Evolutionary conservation across 30 jellyfish, hydroid and myxozoan species (phyloP).

Genomic region (Cassiopea xamachana): DNA sequence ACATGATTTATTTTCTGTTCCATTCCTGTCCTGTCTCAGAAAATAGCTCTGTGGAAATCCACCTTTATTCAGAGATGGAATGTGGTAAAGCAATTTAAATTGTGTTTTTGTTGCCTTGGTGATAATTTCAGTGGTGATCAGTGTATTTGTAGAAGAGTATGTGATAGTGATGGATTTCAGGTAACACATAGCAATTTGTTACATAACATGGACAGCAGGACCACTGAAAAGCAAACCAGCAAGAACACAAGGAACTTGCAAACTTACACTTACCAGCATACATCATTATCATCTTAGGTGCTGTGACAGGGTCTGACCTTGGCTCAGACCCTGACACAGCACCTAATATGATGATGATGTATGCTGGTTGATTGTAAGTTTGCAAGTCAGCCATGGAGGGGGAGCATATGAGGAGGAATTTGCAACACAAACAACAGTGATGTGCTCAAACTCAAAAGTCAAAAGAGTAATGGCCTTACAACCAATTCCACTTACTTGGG

Average conservation of each 20-base stretch:
- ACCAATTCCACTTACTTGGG: constrained; percentile 61
- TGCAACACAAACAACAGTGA: constrained; percentile 35
- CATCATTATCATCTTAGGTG: no score
- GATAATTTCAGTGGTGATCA: constrained; percentile 22
- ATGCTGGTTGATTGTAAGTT: no score
- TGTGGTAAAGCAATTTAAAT: constrained; percentile 23
- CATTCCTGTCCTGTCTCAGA: no score
- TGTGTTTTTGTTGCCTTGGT: constrained; percentile 56
- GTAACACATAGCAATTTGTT: constrained; percentile 30
- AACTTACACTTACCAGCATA: background rate
- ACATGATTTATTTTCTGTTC: no score
- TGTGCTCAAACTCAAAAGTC: constrained; percentile 26
- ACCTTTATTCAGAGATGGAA: constrained; percentile 43
- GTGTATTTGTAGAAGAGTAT: constrained; percentile 24
- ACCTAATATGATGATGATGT: no score
- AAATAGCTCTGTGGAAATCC: no score
- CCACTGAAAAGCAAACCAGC: constrained; percentile 28
- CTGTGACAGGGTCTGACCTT: no score
- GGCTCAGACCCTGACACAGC: no score
- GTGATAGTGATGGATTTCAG: constrained; percentile 43
- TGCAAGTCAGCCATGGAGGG: constrained; percentile 45
- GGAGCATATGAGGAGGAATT: constrained; percentile 30
- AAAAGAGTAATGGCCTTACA: constrained; percentile 26
- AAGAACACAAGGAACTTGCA: background rate
- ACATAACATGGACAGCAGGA: constrained; percentile 16